Conservation (phyloP, 2,113 vertebrate species). For the Chaetodon trifascialis region DNA sequence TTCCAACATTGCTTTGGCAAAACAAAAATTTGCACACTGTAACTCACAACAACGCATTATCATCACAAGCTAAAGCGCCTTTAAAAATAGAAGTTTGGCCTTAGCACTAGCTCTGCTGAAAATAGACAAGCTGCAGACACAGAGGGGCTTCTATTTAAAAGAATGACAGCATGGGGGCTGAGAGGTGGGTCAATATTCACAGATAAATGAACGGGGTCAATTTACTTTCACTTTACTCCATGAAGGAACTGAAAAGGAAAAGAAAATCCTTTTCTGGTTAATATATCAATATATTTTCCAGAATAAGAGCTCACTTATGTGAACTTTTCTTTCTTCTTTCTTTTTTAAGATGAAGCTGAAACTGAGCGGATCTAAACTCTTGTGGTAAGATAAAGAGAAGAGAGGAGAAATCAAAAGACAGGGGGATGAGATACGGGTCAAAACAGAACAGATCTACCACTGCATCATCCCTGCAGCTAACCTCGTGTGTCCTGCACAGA, state of each 20-base stretch:
- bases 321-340: not conserved
- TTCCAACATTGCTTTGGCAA: slow-evolving; percentile 38
- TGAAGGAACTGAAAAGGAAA: not conserved
- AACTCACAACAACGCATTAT: slow-evolving; percentile 26
- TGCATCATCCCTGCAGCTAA: slow-evolving; percentile 75
- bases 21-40: slow-evolving; percentile 23
- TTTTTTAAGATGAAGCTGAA: not conserved
- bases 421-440: not conserved
- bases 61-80: slow-evolving; percentile 37
- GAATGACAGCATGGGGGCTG: slow-evolving; percentile 51
- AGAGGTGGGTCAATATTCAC: slow-evolving; percentile 40
- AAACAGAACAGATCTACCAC: slow-evolving; percentile 18
- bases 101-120: slow-evolving; percentile 47
- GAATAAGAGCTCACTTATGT: not conserved
- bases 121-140: slow-evolving; percentile 61
- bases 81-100: slow-evolving; percentile 67
- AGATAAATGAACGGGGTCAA: slow-evolving; percentile 9
- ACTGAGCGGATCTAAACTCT: not conserved
- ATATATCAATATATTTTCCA: not conserved
- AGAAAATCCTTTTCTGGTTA: not conserved
- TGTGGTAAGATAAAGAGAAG: not conserved
- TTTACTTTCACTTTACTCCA: not conserved
- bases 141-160: slow-evolving; percentile 65
- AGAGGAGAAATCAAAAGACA: too few relatives aligned
- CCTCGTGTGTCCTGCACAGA: slow-evolving; percentile 35